Base-by-base conservation (phyloP, 1,140 invertebrate genomes). In the Mercenaria mercenaria region DNA sequence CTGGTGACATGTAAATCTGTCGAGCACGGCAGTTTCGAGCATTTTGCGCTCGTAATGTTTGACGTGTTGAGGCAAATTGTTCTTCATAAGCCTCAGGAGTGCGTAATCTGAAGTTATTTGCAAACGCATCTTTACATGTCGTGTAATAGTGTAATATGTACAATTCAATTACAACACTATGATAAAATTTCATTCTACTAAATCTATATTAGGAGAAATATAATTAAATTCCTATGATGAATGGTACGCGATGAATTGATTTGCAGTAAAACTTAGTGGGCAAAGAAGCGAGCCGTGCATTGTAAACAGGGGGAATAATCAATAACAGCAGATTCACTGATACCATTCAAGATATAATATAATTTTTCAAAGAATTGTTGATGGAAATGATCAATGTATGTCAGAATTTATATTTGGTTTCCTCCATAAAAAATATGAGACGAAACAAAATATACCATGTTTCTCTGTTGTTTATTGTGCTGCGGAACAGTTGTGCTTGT, bases 211-310 rank as follows among this genome's bases (percentile, higher is more conserved):
- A 88, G 59, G 26, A 47, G 59, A 26, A 56, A 79, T 50, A 76
- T 88, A 88, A 88, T 88, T 88, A 50, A 88, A 88, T 88, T 88
- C 41, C 39, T 67, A 69, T 88, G 86, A 81, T 88, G 76, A 79
- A 88, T 81, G 41, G 41, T 34, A 32, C 15, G 37, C n/a, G 77
- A 80, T 79, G 50, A 69, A 87, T 87, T 87, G 84, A 87, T 87
- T 87, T 76, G 72, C 72, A 34, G 39, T 56, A 84, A 50, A 84
- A 84, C 61, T 23, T 79, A 52, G 47, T 52, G 76, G 29, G 74
- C 43, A 43, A 72, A 72, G 39, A 72, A 72, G 34, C 67, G 3
- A 41, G 67, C 39, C 39, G n/a, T 50, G 43, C 43, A 52, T 50
- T 77, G n/a, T 26, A 29, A 77, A 77, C 74, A 47, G n/a, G 41